Base-by-base conservation (phyloP, 2,797 vertebrate species). In the Gadopsis marmoratus region DNA sequence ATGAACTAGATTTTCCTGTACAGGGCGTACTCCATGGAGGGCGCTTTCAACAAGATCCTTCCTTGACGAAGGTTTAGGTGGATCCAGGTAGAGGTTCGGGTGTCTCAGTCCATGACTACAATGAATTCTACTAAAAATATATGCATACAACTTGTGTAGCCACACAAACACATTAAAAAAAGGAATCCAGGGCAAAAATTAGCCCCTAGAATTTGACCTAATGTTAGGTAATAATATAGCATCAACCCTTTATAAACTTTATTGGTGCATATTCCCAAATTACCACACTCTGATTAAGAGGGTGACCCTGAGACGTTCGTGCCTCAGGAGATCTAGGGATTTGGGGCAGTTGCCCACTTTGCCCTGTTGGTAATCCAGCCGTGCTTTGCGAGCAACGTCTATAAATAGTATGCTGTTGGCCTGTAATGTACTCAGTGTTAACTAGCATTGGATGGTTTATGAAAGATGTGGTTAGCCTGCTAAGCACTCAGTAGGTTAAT, bases 321-420 rank as follows among this genome's bases (percentile, higher is more conserved):
- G n/a, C 61, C 71, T 23, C 16, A 60, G 3, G 4, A 14, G 37
- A 19, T 74, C 39, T 41, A 3, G 12, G 58, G 14, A 29, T 7
- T 12, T 23, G 4, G 26, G 56, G 14, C 9, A 29, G 21, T 41
- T 41, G 6, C 16, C n/a, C 41, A 71, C 31, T 66, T 78, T 23
- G 16, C 51, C 31, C 31, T 29, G 17, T 6, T 72, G 23, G 37
- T 61, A 74, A 73, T 61, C 17, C 51, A 65, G 43, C 7, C 35
- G 56, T 53, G 45, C 84, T 75, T 55, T 47, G 37, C 43, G 8
- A 35, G 47, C 37, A 68, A 31, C 29, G 21, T 53, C 56, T 86
- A 84, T 81, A 72, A 84, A 88, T 87, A 90, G 70, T 9, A 7
- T 19, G 21, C 5, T 19, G 41, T 54, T 35, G 14, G 71, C 56